Conservation (phyloP, 2,888 invertebrate species). For the Drosophila pseudotalamancana region DNA sequence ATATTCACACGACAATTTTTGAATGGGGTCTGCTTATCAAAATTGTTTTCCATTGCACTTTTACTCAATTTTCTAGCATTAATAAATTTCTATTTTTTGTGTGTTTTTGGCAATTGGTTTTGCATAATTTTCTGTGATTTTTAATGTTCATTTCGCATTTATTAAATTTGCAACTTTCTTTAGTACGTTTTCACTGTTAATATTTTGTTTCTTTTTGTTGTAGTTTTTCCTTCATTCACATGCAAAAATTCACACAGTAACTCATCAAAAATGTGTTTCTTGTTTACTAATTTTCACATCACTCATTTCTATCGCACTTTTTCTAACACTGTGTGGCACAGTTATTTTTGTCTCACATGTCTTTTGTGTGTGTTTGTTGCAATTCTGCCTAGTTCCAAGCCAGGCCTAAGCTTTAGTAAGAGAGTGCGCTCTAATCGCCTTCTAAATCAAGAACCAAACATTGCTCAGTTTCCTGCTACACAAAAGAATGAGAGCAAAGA, state of each 20-base stretch:
- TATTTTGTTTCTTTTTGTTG: conserved; percentile 16
- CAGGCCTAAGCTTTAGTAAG: conserved; percentile 15
- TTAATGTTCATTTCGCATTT: conserved; percentile 19
- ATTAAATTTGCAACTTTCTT: conserved; percentile 41
- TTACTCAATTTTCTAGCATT: conserved; percentile 34
- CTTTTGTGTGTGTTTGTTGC: conserved; percentile 17
- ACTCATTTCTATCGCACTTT: conserved; percentile 41
- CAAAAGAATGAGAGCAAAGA: conserved; percentile 3
- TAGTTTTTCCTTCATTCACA: conserved; percentile 61
- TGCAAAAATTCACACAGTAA: conserved; percentile 77
- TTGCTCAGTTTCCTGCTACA: conserved; percentile 5
- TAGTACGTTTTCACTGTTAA: conserved; percentile 43
- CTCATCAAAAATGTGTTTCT: conserved; percentile 64
- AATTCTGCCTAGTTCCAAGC: conserved; percentile 15
- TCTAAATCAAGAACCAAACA: conserved; percentile 18
- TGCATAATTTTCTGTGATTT: conserved; percentile 41
- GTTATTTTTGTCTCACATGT: conserved; percentile 44
- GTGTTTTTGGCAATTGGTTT: conserved; percentile 28
- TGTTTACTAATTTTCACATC: conserved; percentile 61
- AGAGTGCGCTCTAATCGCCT: conserved; percentile 27
- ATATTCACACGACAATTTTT: conserved; percentile 34
- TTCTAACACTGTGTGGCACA: conserved; percentile 59
- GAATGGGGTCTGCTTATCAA: background rate
- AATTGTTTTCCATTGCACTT: conserved; percentile 38
- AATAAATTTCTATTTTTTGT: conserved; percentile 8